These are phyloP conservation scores for Eulacestoma nigropectus DNA, from an alignment of 2,113 vertebrate species.

Conservation along the genomic window DNA sequence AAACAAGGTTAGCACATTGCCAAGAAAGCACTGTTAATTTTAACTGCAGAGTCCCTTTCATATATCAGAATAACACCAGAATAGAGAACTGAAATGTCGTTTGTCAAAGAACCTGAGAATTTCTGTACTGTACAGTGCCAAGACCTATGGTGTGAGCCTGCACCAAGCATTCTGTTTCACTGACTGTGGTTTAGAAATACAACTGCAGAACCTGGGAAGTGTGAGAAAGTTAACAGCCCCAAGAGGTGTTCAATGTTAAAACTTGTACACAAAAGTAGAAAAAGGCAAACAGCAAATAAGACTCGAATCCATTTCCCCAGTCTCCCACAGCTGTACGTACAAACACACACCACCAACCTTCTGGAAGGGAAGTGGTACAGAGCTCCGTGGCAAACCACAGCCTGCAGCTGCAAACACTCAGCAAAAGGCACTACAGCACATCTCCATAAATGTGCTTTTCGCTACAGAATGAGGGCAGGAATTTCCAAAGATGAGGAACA, in stretches of 20 bases:
- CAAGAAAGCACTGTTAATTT: slow-evolving; percentile 22
- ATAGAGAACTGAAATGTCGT: background rate
- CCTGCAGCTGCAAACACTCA: background rate
- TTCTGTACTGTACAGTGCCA: background rate
- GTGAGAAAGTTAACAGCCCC: background rate
- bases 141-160: slow-evolving; percentile 69
- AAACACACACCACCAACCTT: background rate
- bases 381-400: background rate
- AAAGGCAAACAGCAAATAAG: background rate
- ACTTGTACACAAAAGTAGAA: background rate
- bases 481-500: background rate
- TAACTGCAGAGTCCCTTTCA: background rate
- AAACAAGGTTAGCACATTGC: slow-evolving; percentile 87
- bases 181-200: background rate
- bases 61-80: background rate
- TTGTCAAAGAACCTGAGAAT: background rate
- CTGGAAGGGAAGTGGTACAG: slow-evolving; percentile 10
- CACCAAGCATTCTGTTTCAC: slow-evolving; percentile 64
- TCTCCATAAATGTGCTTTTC: background rate
- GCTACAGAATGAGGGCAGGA: background rate
- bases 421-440: background rate
- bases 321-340: background rate
- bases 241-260: background rate
- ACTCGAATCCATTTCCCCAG: background rate
- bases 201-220: slow-evolving; percentile 52